These are phyloP conservation scores for Merops nubicus DNA, from an alignment of 2,113 vertebrate species.

Conservation along the genomic window DNA sequence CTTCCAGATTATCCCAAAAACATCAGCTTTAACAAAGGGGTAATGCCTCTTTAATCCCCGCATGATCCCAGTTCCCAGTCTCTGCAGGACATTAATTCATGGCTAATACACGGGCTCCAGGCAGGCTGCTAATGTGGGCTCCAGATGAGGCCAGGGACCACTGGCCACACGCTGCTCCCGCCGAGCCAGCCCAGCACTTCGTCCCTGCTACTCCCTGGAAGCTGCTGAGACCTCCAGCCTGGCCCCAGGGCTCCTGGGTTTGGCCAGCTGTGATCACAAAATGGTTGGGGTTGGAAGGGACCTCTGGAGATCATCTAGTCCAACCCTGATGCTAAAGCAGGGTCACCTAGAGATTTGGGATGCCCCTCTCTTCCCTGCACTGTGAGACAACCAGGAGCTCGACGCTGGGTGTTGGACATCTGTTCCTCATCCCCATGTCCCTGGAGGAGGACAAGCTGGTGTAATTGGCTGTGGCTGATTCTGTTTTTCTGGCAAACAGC, in stretches of 20 bases:
- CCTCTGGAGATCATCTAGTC: not conserved
- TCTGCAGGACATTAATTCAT: slow-evolving; percentile 74
- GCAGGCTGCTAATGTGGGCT: slow-evolving; percentile 35
- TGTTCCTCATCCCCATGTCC: rapidly evolving
- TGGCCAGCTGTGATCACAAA: rapidly evolving
- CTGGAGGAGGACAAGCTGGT: not conserved
- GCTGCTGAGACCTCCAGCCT: not conserved
- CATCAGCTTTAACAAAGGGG: slow-evolving; percentile 78
- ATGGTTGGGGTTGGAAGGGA: not conserved
- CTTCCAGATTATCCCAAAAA: slow-evolving; percentile 76
- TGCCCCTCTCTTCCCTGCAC: not conserved
- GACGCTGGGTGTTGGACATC: rapidly evolving
- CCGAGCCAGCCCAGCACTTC: not conserved
- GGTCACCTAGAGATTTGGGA: not conserved
- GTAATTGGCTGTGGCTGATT: not conserved
- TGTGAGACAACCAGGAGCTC: rapidly evolving
- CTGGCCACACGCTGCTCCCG: not conserved
- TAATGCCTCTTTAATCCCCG: slow-evolving; percentile 75
- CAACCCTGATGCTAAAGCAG: no score
- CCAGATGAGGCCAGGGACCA: not conserved
- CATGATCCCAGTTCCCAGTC: slow-evolving; percentile 67
- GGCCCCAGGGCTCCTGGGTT: not conserved
- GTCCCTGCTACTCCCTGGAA: not conserved
- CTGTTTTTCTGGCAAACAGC: not conserved
- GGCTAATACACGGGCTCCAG: slow-evolving; percentile 66